Conservation (phyloP, 2,113 vertebrate genomes). For the Beaufortia kweichowensis region DNA sequence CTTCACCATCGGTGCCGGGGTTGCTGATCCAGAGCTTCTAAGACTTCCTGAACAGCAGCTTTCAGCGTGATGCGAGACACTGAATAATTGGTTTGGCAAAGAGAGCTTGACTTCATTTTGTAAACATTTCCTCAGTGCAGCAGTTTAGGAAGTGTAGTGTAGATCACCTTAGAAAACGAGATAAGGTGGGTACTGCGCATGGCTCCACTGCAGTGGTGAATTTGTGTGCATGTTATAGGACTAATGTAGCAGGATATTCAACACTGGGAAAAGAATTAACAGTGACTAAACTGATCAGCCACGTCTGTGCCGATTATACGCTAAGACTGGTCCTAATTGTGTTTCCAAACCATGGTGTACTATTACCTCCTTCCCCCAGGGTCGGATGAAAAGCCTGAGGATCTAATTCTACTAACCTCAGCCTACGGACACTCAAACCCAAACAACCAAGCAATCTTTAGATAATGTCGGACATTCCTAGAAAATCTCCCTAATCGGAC, state of each 20-base stretch:
- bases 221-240: neutral
- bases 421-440: constrained; percentile 26
- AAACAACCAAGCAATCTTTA: constrained; percentile 48
- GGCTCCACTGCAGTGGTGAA: neutral
- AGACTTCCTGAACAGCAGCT: constrained; percentile 7
- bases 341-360: constrained; percentile 27
- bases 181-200: neutral
- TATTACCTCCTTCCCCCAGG: constrained; percentile 24
- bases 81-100: constrained; percentile 9
- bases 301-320: neutral
- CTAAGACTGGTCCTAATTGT: constrained; percentile 11
- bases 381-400: constrained; percentile 9
- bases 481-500: constrained; percentile 61
- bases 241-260: neutral
- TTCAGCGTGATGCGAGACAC: neutral
- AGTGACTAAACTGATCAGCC: constrained; percentile 14
- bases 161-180: neutral
- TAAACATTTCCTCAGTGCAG: neutral
- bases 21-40: neutral
- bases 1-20: constrained; percentile 60
- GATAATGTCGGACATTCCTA: constrained; percentile 50
- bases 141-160: neutral
- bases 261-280: neutral
- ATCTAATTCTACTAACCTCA: constrained; percentile 30
- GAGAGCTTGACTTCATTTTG: neutral